A percentile compares a stretch with the other conserved stretches of the same genome.
phyloP scores from a whole-genome alignment of 2,113 vertebrate species.

The Apteryx mantelli region DNA sequence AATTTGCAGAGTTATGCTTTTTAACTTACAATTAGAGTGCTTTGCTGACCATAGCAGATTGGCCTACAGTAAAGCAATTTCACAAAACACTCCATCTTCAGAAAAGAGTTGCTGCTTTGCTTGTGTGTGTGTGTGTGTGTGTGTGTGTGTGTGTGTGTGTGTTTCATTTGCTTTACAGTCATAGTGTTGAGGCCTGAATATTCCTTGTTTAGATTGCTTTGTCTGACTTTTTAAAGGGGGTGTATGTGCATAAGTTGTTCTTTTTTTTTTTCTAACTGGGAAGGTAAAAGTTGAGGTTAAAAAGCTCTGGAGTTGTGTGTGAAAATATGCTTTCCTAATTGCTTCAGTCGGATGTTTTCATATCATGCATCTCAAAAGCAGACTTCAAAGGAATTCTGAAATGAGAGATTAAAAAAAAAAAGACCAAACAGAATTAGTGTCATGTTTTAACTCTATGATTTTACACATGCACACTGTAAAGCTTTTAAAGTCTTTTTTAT shows the following conservation, averaged over 20 bases:
- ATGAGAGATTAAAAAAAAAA: conserved; percentile 29
- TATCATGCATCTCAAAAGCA: conserved; percentile 31
- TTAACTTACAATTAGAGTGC: not conserved
- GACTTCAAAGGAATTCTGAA: conserved; percentile 52
- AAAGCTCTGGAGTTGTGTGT: not conserved
- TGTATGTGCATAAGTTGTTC: not conserved
- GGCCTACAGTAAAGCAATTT: not conserved
- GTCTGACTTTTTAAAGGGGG: not conserved
- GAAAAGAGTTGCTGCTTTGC: not conserved
- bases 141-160: not conserved
- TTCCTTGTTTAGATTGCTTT: not conserved
- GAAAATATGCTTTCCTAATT: conserved; percentile 32
- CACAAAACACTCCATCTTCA: not conserved
- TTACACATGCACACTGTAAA: not conserved
- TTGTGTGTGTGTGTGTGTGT: not conserved
- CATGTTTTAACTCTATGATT: not conserved
- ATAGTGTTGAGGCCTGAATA: not conserved
- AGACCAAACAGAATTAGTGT: conserved; percentile 49
- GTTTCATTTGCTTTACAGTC: not conserved
- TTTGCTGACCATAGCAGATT: not conserved
- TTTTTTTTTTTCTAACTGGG: not conserved
- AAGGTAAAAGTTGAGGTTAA: not conserved
- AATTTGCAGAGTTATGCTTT: not conserved
- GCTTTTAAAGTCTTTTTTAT: not conserved
- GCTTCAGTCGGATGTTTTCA: conserved; percentile 18